Conservation (phyloP, 2,113 vertebrate species). For the Synchiropus splendidus region DNA sequence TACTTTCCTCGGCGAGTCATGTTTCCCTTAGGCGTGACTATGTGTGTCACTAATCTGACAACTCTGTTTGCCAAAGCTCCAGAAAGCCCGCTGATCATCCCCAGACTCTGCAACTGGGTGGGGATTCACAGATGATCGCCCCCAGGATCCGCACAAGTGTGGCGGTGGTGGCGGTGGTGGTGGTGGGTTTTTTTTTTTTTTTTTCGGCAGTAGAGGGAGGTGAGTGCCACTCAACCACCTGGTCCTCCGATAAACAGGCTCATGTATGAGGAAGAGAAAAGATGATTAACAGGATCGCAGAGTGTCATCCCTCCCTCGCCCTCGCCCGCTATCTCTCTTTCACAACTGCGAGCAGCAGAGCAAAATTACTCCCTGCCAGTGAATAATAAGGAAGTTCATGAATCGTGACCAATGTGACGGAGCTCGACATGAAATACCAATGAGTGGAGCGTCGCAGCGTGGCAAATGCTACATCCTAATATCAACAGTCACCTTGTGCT, state of each 20-base stretch:
- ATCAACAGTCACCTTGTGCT: conserved; percentile 66
- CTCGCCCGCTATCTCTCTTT: conserved; percentile 39
- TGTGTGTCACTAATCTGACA: conserved; percentile 50
- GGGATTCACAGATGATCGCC: conserved; percentile 42
- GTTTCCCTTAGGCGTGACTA: conserved; percentile 25
- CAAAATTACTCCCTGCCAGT: conserved; percentile 53
- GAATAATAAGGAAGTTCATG: conserved; percentile 71
- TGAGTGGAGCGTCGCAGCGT: conserved; percentile 52
- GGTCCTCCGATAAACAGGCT: conserved; percentile 51
- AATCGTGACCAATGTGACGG: conserved; percentile 61
- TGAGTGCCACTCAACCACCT: conserved; percentile 44
- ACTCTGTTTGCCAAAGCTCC: conserved; percentile 55
- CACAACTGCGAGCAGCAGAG: conserved; percentile 38
- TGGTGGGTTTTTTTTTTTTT: too few relatives aligned
- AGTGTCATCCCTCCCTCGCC: conserved; percentile 40
- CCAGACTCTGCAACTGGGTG: conserved; percentile 19
- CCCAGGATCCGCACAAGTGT: conserved; percentile 29
- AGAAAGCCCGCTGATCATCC: conserved; percentile 44
- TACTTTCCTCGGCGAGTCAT: conserved; percentile 15
- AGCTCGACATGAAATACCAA: conserved; percentile 62
- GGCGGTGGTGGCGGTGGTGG: conserved; percentile 17
- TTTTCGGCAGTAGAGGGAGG: conserved; percentile 25
- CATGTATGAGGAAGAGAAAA: conserved; percentile 35
- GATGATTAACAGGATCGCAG: conserved; percentile 49
- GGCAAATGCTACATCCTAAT: conserved; percentile 59